A percentile compares a stretch with the other conserved stretches of the same genome.
Conservation (phyloP, 1,140 invertebrate species). For the Hermetia illucens region DNA sequence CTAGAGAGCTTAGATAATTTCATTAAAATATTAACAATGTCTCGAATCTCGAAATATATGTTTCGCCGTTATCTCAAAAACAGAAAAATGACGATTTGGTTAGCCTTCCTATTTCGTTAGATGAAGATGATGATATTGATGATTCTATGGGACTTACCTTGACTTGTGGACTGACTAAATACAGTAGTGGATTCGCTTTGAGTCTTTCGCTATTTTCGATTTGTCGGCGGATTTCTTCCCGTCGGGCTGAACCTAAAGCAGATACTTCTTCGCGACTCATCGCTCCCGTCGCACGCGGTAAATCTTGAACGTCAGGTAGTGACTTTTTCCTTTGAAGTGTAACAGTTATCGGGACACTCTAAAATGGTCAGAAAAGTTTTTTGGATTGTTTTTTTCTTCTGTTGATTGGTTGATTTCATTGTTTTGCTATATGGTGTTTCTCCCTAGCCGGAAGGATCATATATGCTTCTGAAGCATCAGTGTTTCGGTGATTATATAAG, state of each 20-base stretch:
- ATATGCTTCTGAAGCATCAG: too few species aligned
- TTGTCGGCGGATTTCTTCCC: constrained; percentile 84
- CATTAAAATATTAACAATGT: too few species aligned
- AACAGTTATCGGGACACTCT: constrained; percentile 54
- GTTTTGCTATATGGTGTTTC: too few species aligned
- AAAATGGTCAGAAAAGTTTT: constrained; percentile 13
- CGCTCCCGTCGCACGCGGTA: constrained; percentile 57
- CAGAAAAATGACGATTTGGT: too few species aligned
- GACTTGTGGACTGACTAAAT: constrained; percentile 89
- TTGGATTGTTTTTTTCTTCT: constrained; percentile 1
- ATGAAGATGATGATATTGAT: too few species aligned
- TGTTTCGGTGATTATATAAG: too few species aligned
- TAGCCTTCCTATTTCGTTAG: too few species aligned
- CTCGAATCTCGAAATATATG: too few species aligned
- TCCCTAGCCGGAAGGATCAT: too few species aligned
- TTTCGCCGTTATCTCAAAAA: too few species aligned
- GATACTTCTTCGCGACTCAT: constrained; percentile 94
- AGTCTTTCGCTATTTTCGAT: constrained; percentile 84
- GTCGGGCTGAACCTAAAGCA: constrained; percentile 74
- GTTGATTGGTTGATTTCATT: neutral
- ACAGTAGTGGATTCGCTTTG: constrained; percentile 84
- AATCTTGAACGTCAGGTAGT: constrained; percentile 79
- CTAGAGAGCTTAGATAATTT: too few species aligned
- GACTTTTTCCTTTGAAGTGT: constrained; percentile 83
- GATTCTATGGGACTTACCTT: constrained; percentile 73